A percentile compares a stretch with the other conserved stretches of the same genome.
These are phyloP conservation scores for Pitta sordida DNA, from an alignment of 2,113 vertebrate species.

Conservation along the genomic window DNA sequence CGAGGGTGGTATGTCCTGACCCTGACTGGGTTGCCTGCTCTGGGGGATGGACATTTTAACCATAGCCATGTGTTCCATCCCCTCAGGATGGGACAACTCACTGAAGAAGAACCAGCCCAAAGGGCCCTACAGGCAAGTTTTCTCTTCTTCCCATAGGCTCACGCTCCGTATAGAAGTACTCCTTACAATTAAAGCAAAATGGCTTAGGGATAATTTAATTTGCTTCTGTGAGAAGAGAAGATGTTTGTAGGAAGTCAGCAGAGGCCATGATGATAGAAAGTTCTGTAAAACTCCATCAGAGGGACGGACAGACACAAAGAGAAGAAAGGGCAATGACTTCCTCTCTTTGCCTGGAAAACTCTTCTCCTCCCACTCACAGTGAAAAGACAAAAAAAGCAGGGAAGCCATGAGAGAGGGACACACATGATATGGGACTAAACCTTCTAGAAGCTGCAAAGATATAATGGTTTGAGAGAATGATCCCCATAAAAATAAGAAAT, in stretches of 20 bases:
- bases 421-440: background rate
- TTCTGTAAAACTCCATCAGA: background rate
- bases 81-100: background rate
- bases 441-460: background rate
- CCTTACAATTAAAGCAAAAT: background rate
- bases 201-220: background rate
- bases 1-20: background rate
- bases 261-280: background rate
- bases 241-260: background rate
- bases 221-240: background rate
- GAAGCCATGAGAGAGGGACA: background rate
- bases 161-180: background rate
- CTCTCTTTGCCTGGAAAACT: background rate
- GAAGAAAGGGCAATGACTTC: background rate
- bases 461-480: background rate
- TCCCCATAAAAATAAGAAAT: background rate
- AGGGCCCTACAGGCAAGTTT: background rate
- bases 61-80: background rate
- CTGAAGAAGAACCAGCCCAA: background rate
- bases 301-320: background rate
- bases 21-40: background rate
- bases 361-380: background rate
- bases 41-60: background rate
- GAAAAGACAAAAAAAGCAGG: background rate
- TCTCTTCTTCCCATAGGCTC: background rate